Evolutionary conservation across 2,113 vertebrate genomes (phyloP).

Genomic region (Atrichornis clamosus): DNA sequence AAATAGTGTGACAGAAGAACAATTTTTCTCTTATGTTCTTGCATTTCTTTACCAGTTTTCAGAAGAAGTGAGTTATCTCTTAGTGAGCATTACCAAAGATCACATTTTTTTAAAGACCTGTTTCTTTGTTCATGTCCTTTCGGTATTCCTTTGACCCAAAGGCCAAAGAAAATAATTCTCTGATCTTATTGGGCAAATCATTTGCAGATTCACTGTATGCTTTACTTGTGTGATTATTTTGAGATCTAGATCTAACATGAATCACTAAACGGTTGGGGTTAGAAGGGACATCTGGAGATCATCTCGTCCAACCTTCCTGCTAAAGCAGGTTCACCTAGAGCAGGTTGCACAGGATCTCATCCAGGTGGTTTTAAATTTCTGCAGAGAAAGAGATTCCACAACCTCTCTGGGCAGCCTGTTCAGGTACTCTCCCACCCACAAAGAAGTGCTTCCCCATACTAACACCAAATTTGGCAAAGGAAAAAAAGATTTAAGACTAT

Average conservation of each 20-base stretch:
- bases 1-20: background rate
- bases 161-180: background rate
- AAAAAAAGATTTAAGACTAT: background rate
- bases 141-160: background rate
- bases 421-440: rapidly evolving
- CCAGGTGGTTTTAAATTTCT: background rate
- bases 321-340: background rate
- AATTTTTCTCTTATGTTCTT: background rate
- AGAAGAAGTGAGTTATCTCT: background rate
- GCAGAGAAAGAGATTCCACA: background rate
- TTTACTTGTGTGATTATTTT: background rate
- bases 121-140: background rate
- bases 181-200: background rate
- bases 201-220: background rate
- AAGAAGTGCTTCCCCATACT: background rate
- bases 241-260: background rate
- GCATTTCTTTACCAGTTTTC: background rate
- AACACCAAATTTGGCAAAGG: background rate
- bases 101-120: background rate
- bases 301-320: background rate
- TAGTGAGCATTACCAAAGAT: background rate
- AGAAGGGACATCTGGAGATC: background rate
- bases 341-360: background rate
- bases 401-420: background rate
- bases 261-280: background rate